Evolutionary conservation across 2,113 vertebrate species (phyloP), one percentile per base, ranked within the genome.

Genomic region (Caracal caracal): DNA sequence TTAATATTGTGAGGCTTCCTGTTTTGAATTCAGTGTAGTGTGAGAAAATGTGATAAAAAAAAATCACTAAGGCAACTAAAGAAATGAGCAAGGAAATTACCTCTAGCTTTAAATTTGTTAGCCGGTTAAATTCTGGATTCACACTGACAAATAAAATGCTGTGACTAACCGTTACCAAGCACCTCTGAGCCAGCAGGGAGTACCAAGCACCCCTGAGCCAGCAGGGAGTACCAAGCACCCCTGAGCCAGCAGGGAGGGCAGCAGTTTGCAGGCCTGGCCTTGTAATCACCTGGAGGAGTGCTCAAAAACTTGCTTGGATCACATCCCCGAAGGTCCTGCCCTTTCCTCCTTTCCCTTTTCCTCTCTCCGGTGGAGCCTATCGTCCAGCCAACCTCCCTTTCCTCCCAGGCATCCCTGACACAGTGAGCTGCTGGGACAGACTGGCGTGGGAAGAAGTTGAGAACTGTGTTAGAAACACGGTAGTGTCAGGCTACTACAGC

Each of bases 371-470:
- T 1, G 16, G 68, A 26, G 61, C 16, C 43, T 13, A 15, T 33
- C 0, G 0, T 26, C 47, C 20, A 56, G 26, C 26, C 24, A 3
- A 1, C 49, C 7, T 2, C 20, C 16, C 24, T 22, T 80, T 17
- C 11, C 49, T 40, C 35, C 13, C 79, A n/a, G 30, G 10, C 10
- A 20, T 22, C n/a, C 13, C n/a, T 30, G 15, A 71, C 6, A 0
- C 30, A 1, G 0, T 43, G 51, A 79, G 43, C 35, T 33, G 10
- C 66, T 26, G 10, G 24, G 24, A 35, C 5, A n/a, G 16, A 49
- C 10, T 19, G 30, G 61, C 6, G 3, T 68, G 22, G 35, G n/a
- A 61, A 78, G 24, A 80, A 33, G 24, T 2, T 16, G 56, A 90
- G 5, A 93, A 0, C 5, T 59, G 19, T 33, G 40, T 35, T 90